A percentile compares a stretch with the other conserved stretches of the same genome.
These are phyloP conservation scores for Drosophila crucigera DNA, from an alignment of 2,888 invertebrate genomes.

Conservation along the genomic window DNA sequence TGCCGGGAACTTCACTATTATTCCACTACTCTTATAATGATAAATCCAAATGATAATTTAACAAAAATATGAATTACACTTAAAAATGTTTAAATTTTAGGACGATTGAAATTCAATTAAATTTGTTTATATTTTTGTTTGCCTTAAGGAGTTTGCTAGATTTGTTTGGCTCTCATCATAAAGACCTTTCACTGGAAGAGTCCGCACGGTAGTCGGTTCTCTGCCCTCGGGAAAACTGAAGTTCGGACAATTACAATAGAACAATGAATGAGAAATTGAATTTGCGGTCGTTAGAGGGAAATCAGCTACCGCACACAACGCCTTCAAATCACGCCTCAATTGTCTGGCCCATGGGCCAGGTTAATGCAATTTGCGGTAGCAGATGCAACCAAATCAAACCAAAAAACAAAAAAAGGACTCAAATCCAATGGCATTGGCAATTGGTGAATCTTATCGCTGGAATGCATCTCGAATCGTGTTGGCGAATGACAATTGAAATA, in stretches of 20 bases:
- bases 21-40: no score
- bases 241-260: constrained; percentile 50
- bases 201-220: constrained; percentile 4
- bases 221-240: constrained; percentile 23
- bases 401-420: not conserved
- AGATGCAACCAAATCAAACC: constrained; percentile 36
- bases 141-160: not conserved
- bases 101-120: constrained; percentile 10
- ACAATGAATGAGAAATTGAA: constrained; percentile 50
- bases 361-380: constrained; percentile 72
- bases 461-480: constrained; percentile 62
- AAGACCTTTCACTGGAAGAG: constrained; percentile 32
- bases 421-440: constrained; percentile 26
- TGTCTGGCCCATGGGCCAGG: constrained; percentile 58
- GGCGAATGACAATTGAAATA: constrained; percentile 51
- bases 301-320: constrained; percentile 71
- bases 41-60: no score
- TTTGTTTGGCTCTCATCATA: not conserved
- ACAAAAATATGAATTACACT: no score
- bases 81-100: no score
- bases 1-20: no score
- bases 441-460: constrained; percentile 48
- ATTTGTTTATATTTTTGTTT: not conserved
- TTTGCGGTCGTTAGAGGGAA: constrained; percentile 59
- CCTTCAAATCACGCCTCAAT: constrained; percentile 77